Base-by-base conservation (phyloP, 2,888 invertebrate genomes). In the Tachystola acroxantha region DNA sequence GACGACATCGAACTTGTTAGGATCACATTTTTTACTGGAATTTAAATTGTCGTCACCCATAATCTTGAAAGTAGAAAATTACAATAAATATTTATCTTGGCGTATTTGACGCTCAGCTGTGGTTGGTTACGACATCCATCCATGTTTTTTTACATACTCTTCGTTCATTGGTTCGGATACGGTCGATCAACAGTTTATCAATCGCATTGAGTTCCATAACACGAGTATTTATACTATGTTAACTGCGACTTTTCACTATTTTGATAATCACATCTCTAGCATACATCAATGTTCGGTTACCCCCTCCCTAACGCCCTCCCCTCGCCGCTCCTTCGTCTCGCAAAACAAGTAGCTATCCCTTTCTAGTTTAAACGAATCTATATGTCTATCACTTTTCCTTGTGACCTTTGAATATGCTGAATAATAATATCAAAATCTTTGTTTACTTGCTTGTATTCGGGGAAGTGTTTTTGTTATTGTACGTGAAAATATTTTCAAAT, bases 1-100 rank as follows among this genome's bases (percentile, higher is more conserved):
- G 54, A 95, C 79, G 50, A 95, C 90, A 88, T 94, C 93, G 59
- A 89, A 91, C 64, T 86, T 88, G 57, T 71, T 75, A 48, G 58
- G 57, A 63, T 81, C 74, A 84, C 78, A 81, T 79, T 71, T 73
- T 69, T 70, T 80, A 80, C 81, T 80, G 67, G 79, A 84, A 82
- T 80, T 84, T 84, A 67, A 63, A 52, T 72, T 79, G 50, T 82
- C 81, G 80, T 87, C 87, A 65, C 86, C 87, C 87, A 88, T 88
- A 82, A 64, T 85, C 76, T 58, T 72, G 54, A 65, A 66, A 62
- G 58, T 61, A 53, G n/a, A n/a, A 64, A 64, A 55, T 65, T 47
- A 39, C 38, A 62, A 58, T 63, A 61, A 57, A 64, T 65, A 56
- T 65, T 61, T 64, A 70, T 65, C 67, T 63, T 55, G 62, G 54